phyloP scores from a whole-genome alignment of 2,888 invertebrate genomes.

The Campopleginae sp. region DNA sequence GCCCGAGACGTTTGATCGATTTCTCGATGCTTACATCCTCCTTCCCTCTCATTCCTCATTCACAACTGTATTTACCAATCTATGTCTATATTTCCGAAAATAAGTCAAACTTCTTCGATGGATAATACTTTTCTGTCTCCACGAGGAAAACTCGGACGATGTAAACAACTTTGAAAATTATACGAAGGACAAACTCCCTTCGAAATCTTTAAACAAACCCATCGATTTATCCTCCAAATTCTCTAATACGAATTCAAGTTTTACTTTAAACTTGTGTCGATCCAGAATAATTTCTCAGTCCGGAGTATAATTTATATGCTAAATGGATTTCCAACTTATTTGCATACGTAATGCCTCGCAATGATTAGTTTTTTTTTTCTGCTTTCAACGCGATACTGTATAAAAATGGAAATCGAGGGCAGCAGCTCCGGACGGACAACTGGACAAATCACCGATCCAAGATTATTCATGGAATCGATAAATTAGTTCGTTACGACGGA shows the following conservation, averaged over 20 bases:
- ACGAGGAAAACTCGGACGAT: neutral
- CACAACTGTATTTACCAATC: neutral
- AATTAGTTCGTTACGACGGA: constrained; percentile 40
- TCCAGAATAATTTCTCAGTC: constrained; percentile 16
- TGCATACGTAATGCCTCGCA: constrained; percentile 54
- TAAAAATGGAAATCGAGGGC: constrained; percentile 52
- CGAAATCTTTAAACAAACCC: neutral
- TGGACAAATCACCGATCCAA: constrained; percentile 36
- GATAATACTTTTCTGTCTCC: constrained; percentile 46
- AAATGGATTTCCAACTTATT: constrained; percentile 47
- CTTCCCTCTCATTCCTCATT: neutral
- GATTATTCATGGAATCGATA: constrained; percentile 60
- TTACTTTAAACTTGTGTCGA: constrained; percentile 16
- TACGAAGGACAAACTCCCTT: neutral
- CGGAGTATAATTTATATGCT: constrained; percentile 58
- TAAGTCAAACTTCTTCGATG: constrained; percentile 52
- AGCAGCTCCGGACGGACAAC: neutral
- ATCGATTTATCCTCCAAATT: neutral
- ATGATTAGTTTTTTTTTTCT: constrained; percentile 56
- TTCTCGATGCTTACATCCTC: constrained; percentile 35
- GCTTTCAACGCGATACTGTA: constrained; percentile 8
- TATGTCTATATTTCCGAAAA: neutral
- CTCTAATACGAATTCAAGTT: neutral
- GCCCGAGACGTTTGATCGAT: constrained; percentile 62
- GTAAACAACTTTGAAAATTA: neutral